These are phyloP conservation scores for Pyrocoelia pectoralis DNA, from an alignment of 2,888 invertebrate genomes.

Conservation along the genomic window DNA sequence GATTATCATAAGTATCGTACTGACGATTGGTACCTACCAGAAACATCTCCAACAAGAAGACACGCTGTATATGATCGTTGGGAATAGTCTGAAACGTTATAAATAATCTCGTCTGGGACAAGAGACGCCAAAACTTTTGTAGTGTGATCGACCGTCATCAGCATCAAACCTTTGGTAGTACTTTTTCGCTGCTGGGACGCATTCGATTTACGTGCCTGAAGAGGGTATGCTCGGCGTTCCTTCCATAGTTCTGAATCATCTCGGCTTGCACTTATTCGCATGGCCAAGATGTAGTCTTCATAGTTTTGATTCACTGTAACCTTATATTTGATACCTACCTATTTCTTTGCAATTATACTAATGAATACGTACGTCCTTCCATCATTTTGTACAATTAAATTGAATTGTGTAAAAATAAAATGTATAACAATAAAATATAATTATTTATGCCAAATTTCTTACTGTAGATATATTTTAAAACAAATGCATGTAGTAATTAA, in stretches of 20 bases:
- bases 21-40: no score
- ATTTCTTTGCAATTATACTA: no score
- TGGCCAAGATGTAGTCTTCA: constrained; percentile 49
- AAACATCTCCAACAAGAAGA: constrained; percentile 69
- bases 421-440: no score
- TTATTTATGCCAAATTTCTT: no score
- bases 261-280: constrained; percentile 34
- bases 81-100: constrained; percentile 63
- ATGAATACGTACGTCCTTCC: constrained; percentile 3
- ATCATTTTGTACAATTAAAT: no score
- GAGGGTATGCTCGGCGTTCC: constrained; percentile 22
- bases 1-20: not conserved
- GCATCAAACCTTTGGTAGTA: constrained; percentile 19
- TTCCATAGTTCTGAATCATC: constrained; percentile 35
- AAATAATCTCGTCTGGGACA: constrained; percentile 72
- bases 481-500: no score
- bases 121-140: constrained; percentile 68
- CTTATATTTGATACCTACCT: no score
- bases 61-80: constrained; percentile 66
- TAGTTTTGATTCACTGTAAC: constrained; percentile 31
- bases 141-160: constrained; percentile 48
- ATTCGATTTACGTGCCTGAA: constrained; percentile 15
- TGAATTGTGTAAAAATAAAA: no score
- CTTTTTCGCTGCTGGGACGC: constrained; percentile 4
- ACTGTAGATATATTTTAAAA: no score